Percentiles rank a stretch among this genome's conserved stretches.
Evolutionary conservation across 2,113 vertebrate genomes (phyloP).

Genomic region (Mellivora capensis): DNA sequence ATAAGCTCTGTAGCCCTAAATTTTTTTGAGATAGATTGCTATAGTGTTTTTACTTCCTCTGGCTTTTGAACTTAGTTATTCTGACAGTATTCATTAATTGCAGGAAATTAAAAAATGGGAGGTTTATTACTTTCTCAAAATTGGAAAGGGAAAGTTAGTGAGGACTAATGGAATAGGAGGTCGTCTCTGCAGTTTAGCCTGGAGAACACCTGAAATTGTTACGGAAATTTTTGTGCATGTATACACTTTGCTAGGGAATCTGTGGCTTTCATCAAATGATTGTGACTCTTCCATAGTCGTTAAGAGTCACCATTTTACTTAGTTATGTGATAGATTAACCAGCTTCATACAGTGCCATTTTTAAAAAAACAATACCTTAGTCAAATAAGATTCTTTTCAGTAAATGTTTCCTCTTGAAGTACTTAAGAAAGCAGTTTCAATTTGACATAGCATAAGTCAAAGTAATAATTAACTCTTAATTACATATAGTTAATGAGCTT

Average conservation of each 20-base stretch:
- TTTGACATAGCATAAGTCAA: neutral
- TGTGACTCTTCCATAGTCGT: neutral
- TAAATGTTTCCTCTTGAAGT: neutral
- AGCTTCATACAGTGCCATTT: neutral
- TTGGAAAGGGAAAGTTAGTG: neutral
- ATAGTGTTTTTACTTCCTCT: neutral
- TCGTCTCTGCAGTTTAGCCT: neutral
- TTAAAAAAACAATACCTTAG: neutral
- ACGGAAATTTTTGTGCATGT: neutral
- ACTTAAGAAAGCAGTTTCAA: conserved; percentile 15
- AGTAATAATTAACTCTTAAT: conserved; percentile 9
- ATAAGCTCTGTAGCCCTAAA: neutral
- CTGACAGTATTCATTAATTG: neutral
- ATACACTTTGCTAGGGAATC: neutral
- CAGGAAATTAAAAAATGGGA: neutral
- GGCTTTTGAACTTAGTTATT: neutral
- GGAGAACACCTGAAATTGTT: neutral
- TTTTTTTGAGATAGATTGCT: neutral
- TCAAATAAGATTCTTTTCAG: conserved; percentile 8
- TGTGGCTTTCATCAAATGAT: neutral
- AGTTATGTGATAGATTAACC: neutral
- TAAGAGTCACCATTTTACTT: neutral
- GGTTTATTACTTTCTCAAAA: neutral
- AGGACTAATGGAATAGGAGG: neutral
- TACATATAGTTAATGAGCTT: conserved; percentile 38